These are phyloP conservation scores for Plutomurus gul DNA, from an alignment of 1,140 invertebrate species.

Conservation along the genomic window DNA sequence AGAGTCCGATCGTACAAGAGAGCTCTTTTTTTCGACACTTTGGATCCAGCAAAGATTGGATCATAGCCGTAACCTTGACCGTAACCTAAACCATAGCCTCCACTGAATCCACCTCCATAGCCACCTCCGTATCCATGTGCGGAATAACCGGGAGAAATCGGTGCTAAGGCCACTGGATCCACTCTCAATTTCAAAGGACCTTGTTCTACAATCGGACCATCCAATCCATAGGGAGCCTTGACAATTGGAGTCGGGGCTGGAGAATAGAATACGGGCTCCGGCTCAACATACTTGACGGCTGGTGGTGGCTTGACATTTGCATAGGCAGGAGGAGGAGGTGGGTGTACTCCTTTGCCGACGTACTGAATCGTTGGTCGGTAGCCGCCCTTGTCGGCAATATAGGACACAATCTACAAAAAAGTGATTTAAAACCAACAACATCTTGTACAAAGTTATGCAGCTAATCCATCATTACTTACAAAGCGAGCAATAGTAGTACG, in stretches of 20 bases:
- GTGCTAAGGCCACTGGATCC: not conserved
- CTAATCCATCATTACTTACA: not conserved
- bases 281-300: not conserved
- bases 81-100: conserved; percentile 13
- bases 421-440: conserved; percentile 14
- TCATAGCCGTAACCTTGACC: not conserved
- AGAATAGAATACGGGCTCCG: not conserved
- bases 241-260: not conserved
- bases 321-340: conserved; percentile 52
- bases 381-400: conserved; percentile 51
- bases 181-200: conserved; percentile 8
- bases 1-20: conserved; percentile 47
- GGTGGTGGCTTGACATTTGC: conserved; percentile 48
- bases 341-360: conserved; percentile 50
- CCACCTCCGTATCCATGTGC: not conserved
- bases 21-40: conserved; percentile 38
- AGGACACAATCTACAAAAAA: conserved; percentile 50
- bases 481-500: not conserved
- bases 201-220: not conserved
- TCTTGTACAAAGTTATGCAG: not conserved
- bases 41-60: not conserved
- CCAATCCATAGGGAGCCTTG: not conserved
- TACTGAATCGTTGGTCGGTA: conserved; percentile 51
- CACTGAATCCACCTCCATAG: no score
- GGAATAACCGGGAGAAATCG: not conserved